A percentile compares a stretch with the other conserved stretches of the same genome.
These are phyloP conservation scores for Donacobius atricapilla DNA, from an alignment of 2,113 vertebrate genomes.

Conservation along the genomic window DNA sequence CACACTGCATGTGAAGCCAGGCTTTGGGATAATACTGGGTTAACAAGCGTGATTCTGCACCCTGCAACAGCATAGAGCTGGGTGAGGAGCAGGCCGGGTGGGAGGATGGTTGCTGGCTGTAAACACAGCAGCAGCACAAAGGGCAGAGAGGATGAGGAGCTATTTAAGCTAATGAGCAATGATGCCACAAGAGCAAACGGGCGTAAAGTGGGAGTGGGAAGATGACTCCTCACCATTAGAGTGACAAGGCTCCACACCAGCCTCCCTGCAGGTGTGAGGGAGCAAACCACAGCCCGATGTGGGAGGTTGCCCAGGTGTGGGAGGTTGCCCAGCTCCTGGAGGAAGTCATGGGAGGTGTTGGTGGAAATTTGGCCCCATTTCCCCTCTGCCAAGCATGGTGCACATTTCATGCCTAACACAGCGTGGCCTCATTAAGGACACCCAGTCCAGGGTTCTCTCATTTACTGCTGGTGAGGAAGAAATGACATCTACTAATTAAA, in stretches of 20 bases:
- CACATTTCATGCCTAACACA: background rate
- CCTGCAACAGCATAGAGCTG: background rate
- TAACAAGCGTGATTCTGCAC: background rate
- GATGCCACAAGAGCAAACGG: background rate
- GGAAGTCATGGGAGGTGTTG: background rate
- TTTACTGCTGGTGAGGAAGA: background rate
- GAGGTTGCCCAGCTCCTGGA: background rate
- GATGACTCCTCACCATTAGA: background rate
- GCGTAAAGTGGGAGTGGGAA: background rate
- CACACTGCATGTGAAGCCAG: background rate
- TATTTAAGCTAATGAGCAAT: background rate
- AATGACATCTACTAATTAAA: background rate
- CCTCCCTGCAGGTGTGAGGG: background rate
- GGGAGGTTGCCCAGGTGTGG: background rate
- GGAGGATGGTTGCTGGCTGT: conserved; percentile 13
- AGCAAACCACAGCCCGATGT: background rate
- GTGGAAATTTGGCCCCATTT: background rate
- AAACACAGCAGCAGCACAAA: conserved; percentile 32
- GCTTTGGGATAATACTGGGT: background rate
- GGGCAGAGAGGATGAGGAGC: conserved; percentile 19
- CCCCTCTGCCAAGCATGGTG: background rate
- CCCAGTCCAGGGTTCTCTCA: background rate
- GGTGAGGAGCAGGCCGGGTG: background rate
- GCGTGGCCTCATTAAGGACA: background rate
- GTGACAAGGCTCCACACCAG: background rate